Base-by-base conservation (phyloP, 2,113 vertebrate genomes). In the Tinamus guttatus region DNA sequence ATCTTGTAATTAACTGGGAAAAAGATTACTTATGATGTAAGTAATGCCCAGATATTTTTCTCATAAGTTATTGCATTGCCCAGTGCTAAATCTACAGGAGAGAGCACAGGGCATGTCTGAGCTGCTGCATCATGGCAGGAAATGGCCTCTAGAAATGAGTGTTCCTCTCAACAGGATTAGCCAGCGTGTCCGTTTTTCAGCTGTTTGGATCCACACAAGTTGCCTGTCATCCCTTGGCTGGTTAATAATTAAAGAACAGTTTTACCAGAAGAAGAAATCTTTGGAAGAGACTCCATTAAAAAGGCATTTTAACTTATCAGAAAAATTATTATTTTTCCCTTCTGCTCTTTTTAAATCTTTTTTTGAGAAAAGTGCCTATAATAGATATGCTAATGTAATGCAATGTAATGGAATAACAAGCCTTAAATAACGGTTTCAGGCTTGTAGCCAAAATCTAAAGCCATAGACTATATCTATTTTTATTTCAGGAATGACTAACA, bases 401-500 rank as follows among this genome's bases (percentile, higher is more conserved):
- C 25, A 80, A 76, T 40, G 1, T 22, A 81, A 36, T 32, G 51
- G 51, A 82, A 80, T 56, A 85, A 78, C 92, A 82, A 59, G 18
- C 32, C 73, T 86, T 84, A 68, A 81, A 69, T 71, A 13, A 80
- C 5, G 5, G 36, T 85, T 28, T 91, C 28, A 45, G 84, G 76
- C 65, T 76, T 62, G 20, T 24, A 89, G 77, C 85, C 67, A 82
- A 88, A 93, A 64, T 74, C 17, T 70, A 68, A 90, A 83, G 40
- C 70, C 51, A 73, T 43, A 77, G 28, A 71, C 49, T 86, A 17
- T 47, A 78, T 78, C 93, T 95, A 88, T 96, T 96, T 97, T 94
- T 92, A 94, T 71, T 94, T 88, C 84, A 92, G 69, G 95, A 95
- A 91, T 94, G 9, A 89, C 64, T 96, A 93, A 73, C 54, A 68